Conservation (phyloP, 1,140 invertebrate genomes). For the Sesamia nonagrioides region DNA sequence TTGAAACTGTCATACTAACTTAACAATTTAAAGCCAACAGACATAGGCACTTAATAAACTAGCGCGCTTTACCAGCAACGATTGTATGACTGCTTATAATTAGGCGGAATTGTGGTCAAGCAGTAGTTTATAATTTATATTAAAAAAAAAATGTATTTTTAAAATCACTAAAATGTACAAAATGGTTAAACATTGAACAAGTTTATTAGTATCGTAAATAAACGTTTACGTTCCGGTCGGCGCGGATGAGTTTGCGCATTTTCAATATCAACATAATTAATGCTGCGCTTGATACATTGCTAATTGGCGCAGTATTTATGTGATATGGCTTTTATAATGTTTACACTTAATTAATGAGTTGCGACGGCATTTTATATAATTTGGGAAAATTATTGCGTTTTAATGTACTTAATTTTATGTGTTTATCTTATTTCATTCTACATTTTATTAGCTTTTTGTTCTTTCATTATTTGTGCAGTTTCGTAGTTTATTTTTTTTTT, state of each 20-base stretch:
- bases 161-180: conserved; percentile 2
- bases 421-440: conserved; percentile 15
- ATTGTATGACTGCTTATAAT: too few species aligned
- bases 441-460: conserved; percentile 24
- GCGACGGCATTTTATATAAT: conserved; percentile 19
- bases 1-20: too few species aligned
- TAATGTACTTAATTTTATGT: conserved; percentile 29
- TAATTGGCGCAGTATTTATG: conserved; percentile 53
- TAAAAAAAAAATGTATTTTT: not conserved
- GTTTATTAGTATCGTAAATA: conserved; percentile 62
- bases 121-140: not conserved
- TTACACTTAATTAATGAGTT: conserved; percentile 49
- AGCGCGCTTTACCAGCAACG: too few species aligned
- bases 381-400: conserved; percentile 40
- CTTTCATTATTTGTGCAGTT: not conserved
- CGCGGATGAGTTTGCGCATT: conserved; percentile 52
- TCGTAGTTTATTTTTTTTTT: not conserved
- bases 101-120: too few species aligned
- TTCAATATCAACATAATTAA: conserved; percentile 55
- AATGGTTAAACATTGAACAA: conserved; percentile 36
- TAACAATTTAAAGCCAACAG: too few species aligned
- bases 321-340: conserved; percentile 39
- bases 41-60: not conserved
- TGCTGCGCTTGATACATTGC: conserved; percentile 48
- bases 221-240: conserved; percentile 55